phyloP scores from a whole-genome alignment of 2,113 vertebrate genomes.

The Elanoides forficatus region DNA sequence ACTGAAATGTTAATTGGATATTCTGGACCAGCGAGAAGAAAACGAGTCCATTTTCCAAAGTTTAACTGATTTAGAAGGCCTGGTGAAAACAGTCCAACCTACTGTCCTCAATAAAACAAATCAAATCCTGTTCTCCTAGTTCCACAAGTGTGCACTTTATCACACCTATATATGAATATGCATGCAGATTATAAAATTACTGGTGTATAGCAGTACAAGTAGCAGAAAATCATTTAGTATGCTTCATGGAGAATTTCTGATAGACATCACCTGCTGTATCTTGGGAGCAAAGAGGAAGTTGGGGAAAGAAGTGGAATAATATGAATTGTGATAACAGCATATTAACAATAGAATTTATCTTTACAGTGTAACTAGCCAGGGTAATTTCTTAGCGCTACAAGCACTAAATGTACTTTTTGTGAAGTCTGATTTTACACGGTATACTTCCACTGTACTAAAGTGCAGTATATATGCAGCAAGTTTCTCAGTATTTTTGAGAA shows the following conservation, averaged over 20 bases:
- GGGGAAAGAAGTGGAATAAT: neutral
- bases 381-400: neutral
- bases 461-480: neutral
- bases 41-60: neutral
- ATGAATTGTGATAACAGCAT: neutral
- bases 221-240: neutral
- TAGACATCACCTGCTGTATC: neutral
- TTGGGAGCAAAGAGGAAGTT: neutral
- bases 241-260: neutral
- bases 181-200: neutral
- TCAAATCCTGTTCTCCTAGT: neutral
- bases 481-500: neutral
- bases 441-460: neutral
- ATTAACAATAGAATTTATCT: neutral
- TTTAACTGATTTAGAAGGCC: neutral
- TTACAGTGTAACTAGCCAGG: neutral
- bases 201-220: neutral
- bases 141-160: neutral
- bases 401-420: neutral
- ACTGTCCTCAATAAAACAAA: neutral
- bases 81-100: neutral
- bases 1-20: slow-evolving; percentile 5
- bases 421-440: neutral
- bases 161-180: neutral
- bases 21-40: neutral